Evolutionary conservation across 2,888 invertebrate species (phyloP).

Genomic region (Oligia fasciuncula): DNA sequence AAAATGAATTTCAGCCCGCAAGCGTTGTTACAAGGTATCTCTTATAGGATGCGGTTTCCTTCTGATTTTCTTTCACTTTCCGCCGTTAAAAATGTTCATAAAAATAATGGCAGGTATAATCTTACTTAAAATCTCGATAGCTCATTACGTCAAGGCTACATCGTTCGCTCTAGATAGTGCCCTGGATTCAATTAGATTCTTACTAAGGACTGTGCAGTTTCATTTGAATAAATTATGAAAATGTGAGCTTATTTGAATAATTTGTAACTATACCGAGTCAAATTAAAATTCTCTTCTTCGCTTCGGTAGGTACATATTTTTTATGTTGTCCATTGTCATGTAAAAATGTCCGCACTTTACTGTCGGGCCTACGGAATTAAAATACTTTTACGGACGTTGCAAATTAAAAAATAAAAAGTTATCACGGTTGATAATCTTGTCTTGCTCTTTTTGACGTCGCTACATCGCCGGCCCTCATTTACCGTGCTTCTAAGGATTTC

Average conservation of each 20-base stretch:
- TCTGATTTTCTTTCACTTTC: constrained; percentile 29
- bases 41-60: neutral
- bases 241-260: constrained; percentile 55
- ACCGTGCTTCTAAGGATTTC: constrained; percentile 82
- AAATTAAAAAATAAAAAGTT: constrained; percentile 74
- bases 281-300: constrained; percentile 39
- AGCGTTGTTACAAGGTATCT: neutral
- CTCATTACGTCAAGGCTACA: constrained; percentile 37
- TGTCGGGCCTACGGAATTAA: constrained; percentile 62
- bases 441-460: constrained; percentile 78
- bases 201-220: constrained; percentile 35
- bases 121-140: constrained; percentile 43
- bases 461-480: constrained; percentile 78
- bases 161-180: constrained; percentile 33
- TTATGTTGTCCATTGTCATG: constrained; percentile 40
- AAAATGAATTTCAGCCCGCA: neutral
- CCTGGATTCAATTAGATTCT: constrained; percentile 55
- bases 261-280: constrained; percentile 37
- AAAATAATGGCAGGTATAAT: constrained; percentile 38
- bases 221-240: constrained; percentile 62
- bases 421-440: constrained; percentile 78
- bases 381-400: constrained; percentile 67
- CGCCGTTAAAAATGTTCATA: constrained; percentile 17
- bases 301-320: constrained; percentile 11
- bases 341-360: constrained; percentile 32